Percentiles rank a stretch among this genome's conserved stretches.
These are phyloP conservation scores for Lissonota sp. DNA, from an alignment of 2,888 invertebrate genomes.

Conservation along the genomic window DNA sequence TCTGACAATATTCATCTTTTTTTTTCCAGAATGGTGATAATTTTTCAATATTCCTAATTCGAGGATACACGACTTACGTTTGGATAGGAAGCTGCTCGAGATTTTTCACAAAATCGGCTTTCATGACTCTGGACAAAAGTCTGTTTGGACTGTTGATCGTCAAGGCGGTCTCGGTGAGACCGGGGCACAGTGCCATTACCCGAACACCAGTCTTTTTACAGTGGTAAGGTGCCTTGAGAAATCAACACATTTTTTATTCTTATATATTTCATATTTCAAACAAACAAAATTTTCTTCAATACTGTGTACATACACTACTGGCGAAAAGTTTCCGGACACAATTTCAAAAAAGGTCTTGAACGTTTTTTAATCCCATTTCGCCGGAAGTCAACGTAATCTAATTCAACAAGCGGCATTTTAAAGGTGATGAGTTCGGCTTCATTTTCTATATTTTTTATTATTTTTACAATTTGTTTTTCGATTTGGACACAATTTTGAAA, in stretches of 20 bases:
- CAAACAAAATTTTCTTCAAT: no score
- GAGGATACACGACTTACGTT: constrained; percentile 73
- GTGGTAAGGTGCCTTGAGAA: constrained; percentile 75
- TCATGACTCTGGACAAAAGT: constrained; percentile 79
- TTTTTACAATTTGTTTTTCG: no score
- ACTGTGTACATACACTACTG: no score
- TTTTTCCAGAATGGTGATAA: not conserved
- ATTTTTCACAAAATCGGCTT: constrained; percentile 80
- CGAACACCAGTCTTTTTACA: constrained; percentile 80
- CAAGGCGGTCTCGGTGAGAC: constrained; percentile 81
- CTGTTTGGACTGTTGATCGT: constrained; percentile 79
- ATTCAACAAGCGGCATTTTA: no score
- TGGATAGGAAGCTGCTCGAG: constrained; percentile 79
- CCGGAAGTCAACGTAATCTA: no score
- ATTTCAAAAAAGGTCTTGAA: no score
- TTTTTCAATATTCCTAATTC: not conserved
- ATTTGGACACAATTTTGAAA: no score
- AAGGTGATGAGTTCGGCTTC: no score
- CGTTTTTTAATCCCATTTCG: no score
- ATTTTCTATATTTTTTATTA: no score
- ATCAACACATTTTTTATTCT: constrained; percentile 1
- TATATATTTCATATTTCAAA: not conserved
- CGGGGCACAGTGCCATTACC: constrained; percentile 82
- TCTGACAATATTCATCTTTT: not conserved
- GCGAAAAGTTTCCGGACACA: no score